These are phyloP conservation scores for Leptoclinus maculatus DNA, from an alignment of 2,797 vertebrate genomes.

Conservation along the genomic window DNA sequence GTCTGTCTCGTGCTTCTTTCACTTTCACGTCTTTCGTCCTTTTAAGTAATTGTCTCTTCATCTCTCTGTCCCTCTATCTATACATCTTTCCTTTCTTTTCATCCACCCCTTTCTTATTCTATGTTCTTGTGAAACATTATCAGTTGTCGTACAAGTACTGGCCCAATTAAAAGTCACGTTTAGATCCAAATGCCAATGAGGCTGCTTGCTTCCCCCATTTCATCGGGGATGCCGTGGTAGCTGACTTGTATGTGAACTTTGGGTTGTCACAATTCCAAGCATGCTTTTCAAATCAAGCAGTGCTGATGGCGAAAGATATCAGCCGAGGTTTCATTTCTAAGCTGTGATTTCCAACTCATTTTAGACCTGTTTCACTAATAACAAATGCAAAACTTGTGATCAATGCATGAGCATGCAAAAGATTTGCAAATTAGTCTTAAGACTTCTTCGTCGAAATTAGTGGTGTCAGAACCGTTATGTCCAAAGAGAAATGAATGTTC, in stretches of 20 bases:
- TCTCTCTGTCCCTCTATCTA: neutral
- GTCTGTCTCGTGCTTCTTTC: neutral
- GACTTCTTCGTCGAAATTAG: neutral
- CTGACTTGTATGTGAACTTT: neutral
- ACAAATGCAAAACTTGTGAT: neutral
- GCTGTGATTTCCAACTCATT: neutral
- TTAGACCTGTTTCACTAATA: neutral
- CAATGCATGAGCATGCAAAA: neutral
- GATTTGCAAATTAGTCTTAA: neutral
- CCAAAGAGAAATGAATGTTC: neutral
- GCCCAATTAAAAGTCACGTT: neutral
- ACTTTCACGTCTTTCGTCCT: neutral
- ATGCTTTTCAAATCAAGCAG: neutral
- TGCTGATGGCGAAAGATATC: neutral
- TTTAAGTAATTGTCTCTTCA: neutral
- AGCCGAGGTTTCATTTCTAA: neutral
- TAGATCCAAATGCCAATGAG: neutral
- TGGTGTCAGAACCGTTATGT: neutral
- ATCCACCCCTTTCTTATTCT: neutral
- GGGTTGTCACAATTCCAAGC: neutral
- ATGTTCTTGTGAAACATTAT: neutral
- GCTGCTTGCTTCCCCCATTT: neutral
- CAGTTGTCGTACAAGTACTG: neutral
- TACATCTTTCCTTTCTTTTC: neutral
- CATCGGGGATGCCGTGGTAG: neutral